Percentiles rank a stretch among this genome's conserved stretches.
Conservation (phyloP, 2,113 vertebrate genomes). For the Grammomys surdaster region DNA sequence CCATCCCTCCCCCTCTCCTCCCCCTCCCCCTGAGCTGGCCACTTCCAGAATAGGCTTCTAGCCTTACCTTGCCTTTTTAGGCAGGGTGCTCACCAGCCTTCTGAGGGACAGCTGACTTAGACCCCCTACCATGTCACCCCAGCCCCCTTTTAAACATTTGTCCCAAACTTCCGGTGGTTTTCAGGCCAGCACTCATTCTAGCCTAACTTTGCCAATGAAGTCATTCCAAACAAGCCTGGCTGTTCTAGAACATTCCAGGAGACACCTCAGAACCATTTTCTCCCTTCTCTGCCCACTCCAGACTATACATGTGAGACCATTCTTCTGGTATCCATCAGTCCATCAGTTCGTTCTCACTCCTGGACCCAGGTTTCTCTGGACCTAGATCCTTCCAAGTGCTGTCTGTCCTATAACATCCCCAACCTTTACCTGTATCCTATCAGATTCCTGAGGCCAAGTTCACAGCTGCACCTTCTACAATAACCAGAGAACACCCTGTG, state of each 20-base stretch:
- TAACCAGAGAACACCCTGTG: not conserved
- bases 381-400: not conserved
- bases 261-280: not conserved
- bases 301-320: not conserved
- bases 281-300: not conserved
- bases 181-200: not conserved
- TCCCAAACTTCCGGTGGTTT: not conserved
- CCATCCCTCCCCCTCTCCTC: not conserved
- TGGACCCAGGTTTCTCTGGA: not conserved
- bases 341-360: not conserved
- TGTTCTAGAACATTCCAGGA: not conserved
- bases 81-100: not conserved
- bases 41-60: not conserved
- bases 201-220: not conserved
- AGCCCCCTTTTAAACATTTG: not conserved
- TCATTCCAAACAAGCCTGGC: not conserved
- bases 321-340: not conserved
- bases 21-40: not conserved
- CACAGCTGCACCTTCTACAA: not conserved
- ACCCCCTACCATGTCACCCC: not conserved
- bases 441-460: not conserved
- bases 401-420: not conserved
- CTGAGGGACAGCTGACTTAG: not conserved
- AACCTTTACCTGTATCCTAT: not conserved
- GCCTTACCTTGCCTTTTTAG: not conserved